Conservation (phyloP, 2,888 invertebrate genomes). For the Augochlorella aurata region DNA sequence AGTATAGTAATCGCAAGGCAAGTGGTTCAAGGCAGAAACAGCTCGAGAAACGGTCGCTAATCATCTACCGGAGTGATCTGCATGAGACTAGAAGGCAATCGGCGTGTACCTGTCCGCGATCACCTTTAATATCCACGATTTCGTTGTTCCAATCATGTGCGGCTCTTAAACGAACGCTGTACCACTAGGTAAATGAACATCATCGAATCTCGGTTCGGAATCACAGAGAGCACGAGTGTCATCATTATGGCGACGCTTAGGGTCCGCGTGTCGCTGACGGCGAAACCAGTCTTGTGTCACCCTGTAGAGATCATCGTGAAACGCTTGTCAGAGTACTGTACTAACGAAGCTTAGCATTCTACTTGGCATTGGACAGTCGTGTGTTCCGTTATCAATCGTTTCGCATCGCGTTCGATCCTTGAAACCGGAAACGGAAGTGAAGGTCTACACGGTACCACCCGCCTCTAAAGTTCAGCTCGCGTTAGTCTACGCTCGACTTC, state of each 20-base stretch:
- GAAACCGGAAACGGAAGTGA: slow-evolving; percentile 77
- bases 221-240: not conserved
- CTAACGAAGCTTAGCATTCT: slow-evolving; percentile 72
- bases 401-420: slow-evolving; percentile 67
- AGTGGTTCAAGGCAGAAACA: not conserved
- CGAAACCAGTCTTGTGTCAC: slow-evolving; percentile 56
- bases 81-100: slow-evolving; percentile 41
- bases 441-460: slow-evolving; percentile 19
- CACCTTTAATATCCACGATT: slow-evolving; percentile 43
- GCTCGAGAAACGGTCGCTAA: slow-evolving; percentile 5
- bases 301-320: slow-evolving; percentile 74
- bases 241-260: not conserved
- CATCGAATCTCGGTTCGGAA: not conserved
- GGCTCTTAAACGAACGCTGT: slow-evolving; percentile 7
- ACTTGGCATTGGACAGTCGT: slow-evolving; percentile 71
- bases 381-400: slow-evolving; percentile 64
- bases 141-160: slow-evolving; percentile 57
- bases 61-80: slow-evolving; percentile 10
- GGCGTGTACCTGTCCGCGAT: slow-evolving; percentile 12
- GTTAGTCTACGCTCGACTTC: not conserved
- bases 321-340: slow-evolving; percentile 64
- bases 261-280: slow-evolving; percentile 1
- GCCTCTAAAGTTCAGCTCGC: not conserved
- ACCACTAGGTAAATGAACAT: slow-evolving; percentile 4
- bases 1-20: not conserved